Conservation (phyloP, 1,140 invertebrate species). For the Dolichoris vasculosae region DNA sequence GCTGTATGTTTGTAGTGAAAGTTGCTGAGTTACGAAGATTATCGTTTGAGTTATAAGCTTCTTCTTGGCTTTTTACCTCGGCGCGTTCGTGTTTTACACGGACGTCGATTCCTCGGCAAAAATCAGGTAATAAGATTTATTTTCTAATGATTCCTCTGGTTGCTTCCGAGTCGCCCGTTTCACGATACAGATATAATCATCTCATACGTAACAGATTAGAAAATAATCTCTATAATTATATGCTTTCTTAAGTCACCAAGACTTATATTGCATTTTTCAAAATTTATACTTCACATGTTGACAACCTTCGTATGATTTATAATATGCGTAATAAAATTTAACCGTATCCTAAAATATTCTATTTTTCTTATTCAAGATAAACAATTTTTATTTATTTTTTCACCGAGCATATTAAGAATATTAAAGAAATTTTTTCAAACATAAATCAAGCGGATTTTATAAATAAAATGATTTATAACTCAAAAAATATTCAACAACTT, state of each 20-base stretch:
- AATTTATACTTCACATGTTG: too few species aligned
- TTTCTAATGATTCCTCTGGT: neutral
- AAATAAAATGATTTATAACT: too few species aligned
- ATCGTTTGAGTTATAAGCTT: neutral
- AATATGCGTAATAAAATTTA: too few species aligned
- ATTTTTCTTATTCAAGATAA: too few species aligned
- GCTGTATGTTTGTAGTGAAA: constrained; percentile 13
- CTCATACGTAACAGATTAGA: constrained; percentile 32
- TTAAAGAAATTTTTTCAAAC: neutral
- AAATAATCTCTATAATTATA: constrained; percentile 12
- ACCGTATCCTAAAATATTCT: too few species aligned
- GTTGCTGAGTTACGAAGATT: constrained; percentile 20
- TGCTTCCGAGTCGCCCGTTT: constrained; percentile 8
- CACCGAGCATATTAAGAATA: too few species aligned
- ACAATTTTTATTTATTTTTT: too few species aligned
- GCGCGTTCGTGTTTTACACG: neutral
- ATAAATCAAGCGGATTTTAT: neutral
- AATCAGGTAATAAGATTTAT: constrained; percentile 17
- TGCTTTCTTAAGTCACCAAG: neutral
- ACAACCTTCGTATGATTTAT: too few species aligned
- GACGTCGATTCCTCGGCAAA: neutral
- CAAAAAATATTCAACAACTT: too few species aligned
- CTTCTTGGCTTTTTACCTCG: neutral
- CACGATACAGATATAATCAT: too few species aligned
- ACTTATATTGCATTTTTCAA: neutral